Conservation (phyloP, 2,797 vertebrate species). For the Labroides dimidiatus region DNA sequence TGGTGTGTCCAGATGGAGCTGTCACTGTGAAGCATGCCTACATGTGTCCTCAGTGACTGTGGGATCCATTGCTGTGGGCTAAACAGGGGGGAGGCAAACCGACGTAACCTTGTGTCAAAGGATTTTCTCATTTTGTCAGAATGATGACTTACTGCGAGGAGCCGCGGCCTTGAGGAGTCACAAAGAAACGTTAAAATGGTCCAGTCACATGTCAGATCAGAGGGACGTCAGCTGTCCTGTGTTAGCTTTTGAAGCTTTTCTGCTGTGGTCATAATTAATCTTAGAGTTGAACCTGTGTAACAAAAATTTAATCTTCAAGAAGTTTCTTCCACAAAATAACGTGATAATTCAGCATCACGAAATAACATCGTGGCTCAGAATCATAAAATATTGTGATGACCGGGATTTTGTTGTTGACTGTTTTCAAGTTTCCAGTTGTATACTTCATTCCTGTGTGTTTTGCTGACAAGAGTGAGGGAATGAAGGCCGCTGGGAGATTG, state of each 20-base stretch:
- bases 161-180: constrained; percentile 42
- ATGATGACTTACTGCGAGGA: constrained; percentile 51
- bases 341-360: no score
- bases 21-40: constrained; percentile 69
- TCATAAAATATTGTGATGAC: no score
- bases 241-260: background rate
- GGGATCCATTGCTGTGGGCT: constrained; percentile 62
- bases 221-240: constrained; percentile 24
- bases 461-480: no score
- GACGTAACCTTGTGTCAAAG: constrained; percentile 66
- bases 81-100: constrained; percentile 49
- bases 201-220: constrained; percentile 13
- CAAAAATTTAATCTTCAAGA: no score
- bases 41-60: constrained; percentile 55
- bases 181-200: constrained; percentile 34
- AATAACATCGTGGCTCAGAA: no score
- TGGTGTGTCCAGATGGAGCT: constrained; percentile 76
- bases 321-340: no score
- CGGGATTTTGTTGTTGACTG: no score
- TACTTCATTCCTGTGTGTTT: no score
- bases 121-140: constrained; percentile 55
- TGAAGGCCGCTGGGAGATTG: no score
- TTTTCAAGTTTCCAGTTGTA: no score
- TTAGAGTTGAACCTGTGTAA: no score
- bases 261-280: no score